phyloP scores from a whole-genome alignment of 2,113 vertebrate species.

The Alosa alosa region DNA sequence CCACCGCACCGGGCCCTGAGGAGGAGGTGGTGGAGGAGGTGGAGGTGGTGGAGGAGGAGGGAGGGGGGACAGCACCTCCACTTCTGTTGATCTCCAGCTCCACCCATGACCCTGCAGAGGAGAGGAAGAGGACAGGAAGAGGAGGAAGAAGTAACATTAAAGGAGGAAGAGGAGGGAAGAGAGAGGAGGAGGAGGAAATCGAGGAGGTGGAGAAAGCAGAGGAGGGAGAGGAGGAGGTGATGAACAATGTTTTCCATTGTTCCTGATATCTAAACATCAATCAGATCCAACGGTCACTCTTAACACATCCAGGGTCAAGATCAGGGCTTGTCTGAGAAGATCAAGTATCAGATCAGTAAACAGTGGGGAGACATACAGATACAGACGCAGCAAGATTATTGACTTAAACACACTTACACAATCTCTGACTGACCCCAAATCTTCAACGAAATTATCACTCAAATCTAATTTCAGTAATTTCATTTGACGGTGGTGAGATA shows the following conservation, averaged over 20 bases:
- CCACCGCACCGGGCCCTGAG: background rate
- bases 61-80: constrained; percentile 37
- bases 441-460: background rate
- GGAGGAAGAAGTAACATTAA: background rate
- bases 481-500: background rate
- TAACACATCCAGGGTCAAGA: no score
- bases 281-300: background rate
- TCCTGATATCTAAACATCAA: no score
- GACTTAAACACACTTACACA: background rate
- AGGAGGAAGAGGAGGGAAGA: background rate
- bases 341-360: background rate
- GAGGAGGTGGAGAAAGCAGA: background rate
- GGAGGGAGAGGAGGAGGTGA: background rate
- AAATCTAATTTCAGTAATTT: background rate
- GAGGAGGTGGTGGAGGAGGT: background rate
- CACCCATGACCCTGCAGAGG: constrained; percentile 90
- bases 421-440: background rate
- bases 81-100: constrained; percentile 91
- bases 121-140: background rate
- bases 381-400: background rate
- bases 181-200: background rate
- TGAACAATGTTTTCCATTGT: background rate
- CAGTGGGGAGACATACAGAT: background rate
- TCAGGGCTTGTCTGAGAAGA: background rate
- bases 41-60: constrained; percentile 23